Base-by-base conservation (phyloP, 2,113 vertebrate species). In the Chaetura pelagica region DNA sequence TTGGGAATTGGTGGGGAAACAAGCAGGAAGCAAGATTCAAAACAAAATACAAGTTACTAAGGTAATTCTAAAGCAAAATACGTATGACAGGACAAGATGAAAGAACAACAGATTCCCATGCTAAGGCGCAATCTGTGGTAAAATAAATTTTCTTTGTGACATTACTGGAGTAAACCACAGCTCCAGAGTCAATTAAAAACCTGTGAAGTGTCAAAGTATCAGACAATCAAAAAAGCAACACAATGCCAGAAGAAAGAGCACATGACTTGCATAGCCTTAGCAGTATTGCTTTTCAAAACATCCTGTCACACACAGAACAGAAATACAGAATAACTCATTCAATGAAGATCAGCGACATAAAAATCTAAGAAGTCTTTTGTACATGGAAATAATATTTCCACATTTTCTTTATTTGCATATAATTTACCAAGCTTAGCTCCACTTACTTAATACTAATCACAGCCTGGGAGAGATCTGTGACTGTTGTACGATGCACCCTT, bases 101-200 rank as follows among this genome's bases (percentile, higher is more conserved):
- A 91, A 78, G 71, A 85, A 68, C 67, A 84, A 90, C 88, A 85
- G 80, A 42, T 68, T 89, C 71, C 85, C 30, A 9, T 68, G 74
- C 59, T 66, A 82, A 73, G 49, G 59, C 69, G 51, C 29, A 94
- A 88, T 69, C 68, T 77, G 79, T 12, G 29, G 85, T 23, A 59
- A 84, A 90, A 85, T 73, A 66, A 15, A 61, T 90, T 93, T 90
- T 90, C 46, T 54, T 42, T 59, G 75, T 84, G 74, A 78, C 44
- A 35, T 59, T 81, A 61, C 34, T 51, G 8, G 44, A 84, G 40
- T 73, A 84, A 88, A 81, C 67, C 69, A 81, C 69, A 76, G 40
- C 69, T 77, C 34, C 19, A 27, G 30, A 87, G 66, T 77, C 79
- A 90, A 90, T 67, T 84, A 87, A 90, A 94, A 96, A 73, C 69